These are phyloP conservation scores for Agriotes lineatus DNA, from an alignment of 2,888 invertebrate species.

Conservation along the genomic window DNA sequence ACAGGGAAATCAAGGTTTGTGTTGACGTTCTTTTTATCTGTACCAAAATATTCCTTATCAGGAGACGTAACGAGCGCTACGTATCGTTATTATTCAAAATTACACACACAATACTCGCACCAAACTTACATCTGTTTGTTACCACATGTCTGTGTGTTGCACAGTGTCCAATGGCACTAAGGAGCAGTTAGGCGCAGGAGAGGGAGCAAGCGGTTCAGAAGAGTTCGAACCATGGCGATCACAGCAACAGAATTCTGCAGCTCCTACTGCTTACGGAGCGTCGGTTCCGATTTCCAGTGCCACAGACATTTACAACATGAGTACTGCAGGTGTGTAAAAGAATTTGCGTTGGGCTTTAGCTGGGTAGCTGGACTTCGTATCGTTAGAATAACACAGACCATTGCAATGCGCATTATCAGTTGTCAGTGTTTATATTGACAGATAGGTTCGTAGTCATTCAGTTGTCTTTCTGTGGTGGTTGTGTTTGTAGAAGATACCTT, in stretches of 20 bases:
- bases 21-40: constrained; percentile 38
- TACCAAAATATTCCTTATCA: constrained; percentile 5
- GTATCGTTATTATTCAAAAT: too few relatives aligned
- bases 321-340: constrained; percentile 63
- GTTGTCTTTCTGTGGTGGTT: not conserved
- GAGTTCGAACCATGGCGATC: constrained; percentile 85
- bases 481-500: too few relatives aligned
- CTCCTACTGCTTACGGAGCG: constrained; percentile 65
- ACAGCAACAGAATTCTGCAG: constrained; percentile 71
- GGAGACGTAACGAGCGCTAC: not conserved
- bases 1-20: constrained; percentile 84
- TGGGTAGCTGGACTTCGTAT: too few relatives aligned
- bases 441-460: not conserved
- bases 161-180: constrained; percentile 82
- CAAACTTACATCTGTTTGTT: not conserved
- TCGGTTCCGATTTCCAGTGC: constrained; percentile 75
- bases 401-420: too few relatives aligned
- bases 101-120: not conserved
- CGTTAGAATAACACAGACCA: too few relatives aligned
- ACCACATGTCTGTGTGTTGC: not conserved
- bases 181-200: constrained; percentile 82
- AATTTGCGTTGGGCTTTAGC: not conserved
- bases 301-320: constrained; percentile 78
- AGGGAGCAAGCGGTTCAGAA: constrained; percentile 67
- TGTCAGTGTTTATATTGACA: not conserved